Evolutionary conservation across 2,113 vertebrate genomes (phyloP), one percentile per base, ranked within the genome.

Genomic region (Pterocles orientalis): DNA sequence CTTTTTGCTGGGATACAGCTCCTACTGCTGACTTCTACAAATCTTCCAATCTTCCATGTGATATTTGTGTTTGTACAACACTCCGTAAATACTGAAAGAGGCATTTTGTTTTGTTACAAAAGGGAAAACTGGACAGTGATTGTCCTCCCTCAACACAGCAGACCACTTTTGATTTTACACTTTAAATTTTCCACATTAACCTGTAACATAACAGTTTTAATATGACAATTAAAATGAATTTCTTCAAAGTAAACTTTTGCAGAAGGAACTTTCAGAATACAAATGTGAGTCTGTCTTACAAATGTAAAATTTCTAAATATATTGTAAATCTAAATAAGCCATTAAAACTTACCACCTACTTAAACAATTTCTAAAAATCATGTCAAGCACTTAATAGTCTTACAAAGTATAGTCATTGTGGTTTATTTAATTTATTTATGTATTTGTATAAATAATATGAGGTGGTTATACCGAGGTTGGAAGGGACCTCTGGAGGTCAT

Each of bases 121-220:
- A 70, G 12, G 15, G 28, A 86, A 94, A 33, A 56, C 8, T 70
- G 64, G 92, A 65, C 26, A 95, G 41, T 60, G 18, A 18, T 91
- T 94, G 45, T 90, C 62, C 25, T 92, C 64, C 50, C 16, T 82
- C 29, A 86, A 19, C 39, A 79, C 25, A 77, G 8, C 36, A 92
- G 64, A 93, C 93, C 45, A 93, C 25, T 24, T 48, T 17, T 89
- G 82, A 95, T 94, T 97, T 95, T 97, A 36, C 50, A 76, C 56
- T 82, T 92, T 91, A 89, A 95, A 80, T 96, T 94, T 83, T 94
- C 79, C 10, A 50, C 79, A 84, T 94, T 93, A 96, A 6, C 28
- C 7, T 82, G 20, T 29, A 96, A 68, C 7, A 53, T n/a, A 76
- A 60, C 4, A 70, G 94, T 95, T 97, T 96, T 95, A 79, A 92